Percentiles rank a stretch among this genome's conserved stretches.
Evolutionary conservation across 2,113 vertebrate species (phyloP).

Genomic region (Cryptotis parvus): DNA sequence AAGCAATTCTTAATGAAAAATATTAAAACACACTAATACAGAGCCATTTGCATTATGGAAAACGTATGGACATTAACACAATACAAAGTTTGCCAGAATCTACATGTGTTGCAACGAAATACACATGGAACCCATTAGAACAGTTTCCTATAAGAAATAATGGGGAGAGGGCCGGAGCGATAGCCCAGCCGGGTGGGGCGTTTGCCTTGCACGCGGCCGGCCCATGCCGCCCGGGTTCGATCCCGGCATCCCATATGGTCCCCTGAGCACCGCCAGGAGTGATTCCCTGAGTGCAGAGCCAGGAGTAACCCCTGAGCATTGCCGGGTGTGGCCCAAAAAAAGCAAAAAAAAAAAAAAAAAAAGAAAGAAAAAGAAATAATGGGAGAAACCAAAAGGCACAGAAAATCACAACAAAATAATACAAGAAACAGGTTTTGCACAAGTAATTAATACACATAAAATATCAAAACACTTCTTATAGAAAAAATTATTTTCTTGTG

Average conservation of each 20-base stretch:
- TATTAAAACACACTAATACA: background rate
- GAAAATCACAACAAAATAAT: background rate
- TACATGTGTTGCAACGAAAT: background rate
- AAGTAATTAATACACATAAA: background rate
- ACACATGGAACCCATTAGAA: slow-evolving; percentile 49
- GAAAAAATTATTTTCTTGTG: background rate
- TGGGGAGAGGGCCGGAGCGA: too few species aligned
- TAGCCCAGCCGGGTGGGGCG: too few species aligned
- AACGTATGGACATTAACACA: background rate
- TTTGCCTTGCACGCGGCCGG: too few species aligned
- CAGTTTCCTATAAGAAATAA: background rate
- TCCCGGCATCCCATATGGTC: too few species aligned
- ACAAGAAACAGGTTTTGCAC: background rate
- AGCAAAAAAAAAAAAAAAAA: too few species aligned
- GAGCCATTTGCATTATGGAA: background rate
- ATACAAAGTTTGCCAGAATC: slow-evolving; percentile 36
- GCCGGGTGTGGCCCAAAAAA: too few species aligned
- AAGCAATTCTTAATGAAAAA: background rate
- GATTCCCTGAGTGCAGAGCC: too few species aligned
- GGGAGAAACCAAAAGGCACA: background rate
- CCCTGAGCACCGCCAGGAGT: too few species aligned
- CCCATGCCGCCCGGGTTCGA: too few species aligned
- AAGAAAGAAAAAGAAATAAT: too few species aligned
- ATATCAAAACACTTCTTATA: background rate
- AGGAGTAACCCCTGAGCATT: too few species aligned